Base-by-base conservation (phyloP, 2,888 invertebrate species). In the Machimus atricapillus region DNA sequence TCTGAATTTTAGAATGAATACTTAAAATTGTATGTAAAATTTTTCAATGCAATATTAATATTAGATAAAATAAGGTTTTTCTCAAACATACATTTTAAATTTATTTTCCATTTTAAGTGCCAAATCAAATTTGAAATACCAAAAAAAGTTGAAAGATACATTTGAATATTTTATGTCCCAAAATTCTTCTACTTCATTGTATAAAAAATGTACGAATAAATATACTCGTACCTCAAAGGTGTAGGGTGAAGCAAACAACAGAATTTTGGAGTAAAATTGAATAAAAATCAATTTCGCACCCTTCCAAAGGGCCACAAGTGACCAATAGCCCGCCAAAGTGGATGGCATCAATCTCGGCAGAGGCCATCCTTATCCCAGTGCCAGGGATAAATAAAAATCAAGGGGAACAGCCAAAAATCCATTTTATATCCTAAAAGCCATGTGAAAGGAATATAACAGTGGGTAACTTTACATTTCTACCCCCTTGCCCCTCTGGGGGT, bases 341-440 rank as follows among this genome's bases (percentile, higher is more conserved):
- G 46, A 56, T 56, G 37, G 52, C 74, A 85, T 46, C 74, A 85
- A 74, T 85, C 85, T 85, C 82, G n/a, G 85, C 34, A 46, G 14
- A 66, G 31, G 58, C 82, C 66, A 83, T 37, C 37, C 27, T 74
- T 40, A 74, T 19, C 74, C 73, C 16, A 43, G 16, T 23, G 46
- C 34, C 34, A 9, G 66, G 66, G 23, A 23, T n/a, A 46, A 46
- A 85, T 27, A 43, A 85, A 74, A 43, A 31, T 73, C 12, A 85
- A 85, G 83, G 83, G 52, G 40, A 66, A 12, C 23, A 66, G 8
- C 66, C 85, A 23, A 66, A 85, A 85, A 85, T 85, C 85, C 74
- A 85, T 74, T 85, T 85, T 85, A 85, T 85, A 46, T 46, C 74
- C 74, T 85, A 85, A 85, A 85, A 85, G 85, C 74, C 85, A 85